phyloP scores from a whole-genome alignment of 1,140 invertebrate species.

The Drosophila willistoni region DNA sequence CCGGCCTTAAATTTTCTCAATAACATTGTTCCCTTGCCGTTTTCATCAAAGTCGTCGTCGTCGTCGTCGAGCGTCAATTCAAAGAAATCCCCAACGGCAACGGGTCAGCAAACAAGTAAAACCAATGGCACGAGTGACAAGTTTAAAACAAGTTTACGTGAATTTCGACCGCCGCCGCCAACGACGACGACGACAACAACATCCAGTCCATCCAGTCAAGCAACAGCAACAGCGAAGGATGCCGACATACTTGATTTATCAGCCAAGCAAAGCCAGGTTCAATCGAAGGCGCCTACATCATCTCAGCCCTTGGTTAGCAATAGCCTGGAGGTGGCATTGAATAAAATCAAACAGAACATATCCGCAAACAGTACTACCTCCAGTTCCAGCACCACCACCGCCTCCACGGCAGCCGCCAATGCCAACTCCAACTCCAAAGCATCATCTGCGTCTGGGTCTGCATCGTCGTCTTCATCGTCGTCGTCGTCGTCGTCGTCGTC shows the following conservation, averaged over 20 bases:
- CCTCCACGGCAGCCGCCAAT: neutral
- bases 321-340: constrained; percentile 73
- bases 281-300: constrained; percentile 42
- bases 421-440: constrained; percentile 9
- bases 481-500: neutral
- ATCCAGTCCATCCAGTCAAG: constrained; percentile 1
- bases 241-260: constrained; percentile 80
- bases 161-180: constrained; percentile 59
- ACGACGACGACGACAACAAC: constrained; percentile 5
- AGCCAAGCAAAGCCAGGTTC: constrained; percentile 40
- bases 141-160: constrained; percentile 74
- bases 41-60: constrained; percentile 56
- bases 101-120: constrained; percentile 35
- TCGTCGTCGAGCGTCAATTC: constrained; percentile 40
- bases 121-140: constrained; percentile 62
- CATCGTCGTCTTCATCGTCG: too few relatives aligned
- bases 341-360: constrained; percentile 82
- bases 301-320: constrained; percentile 35
- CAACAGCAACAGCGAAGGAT: constrained; percentile 41
- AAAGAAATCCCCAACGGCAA: constrained; percentile 50
- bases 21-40: constrained; percentile 49
- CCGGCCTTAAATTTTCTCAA: constrained; percentile 71
- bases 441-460: too few relatives aligned
- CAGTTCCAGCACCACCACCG: neutral
- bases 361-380: constrained; percentile 52